phyloP scores from a whole-genome alignment of 2,113 vertebrate species.

The Megaptera novaeangliae region DNA sequence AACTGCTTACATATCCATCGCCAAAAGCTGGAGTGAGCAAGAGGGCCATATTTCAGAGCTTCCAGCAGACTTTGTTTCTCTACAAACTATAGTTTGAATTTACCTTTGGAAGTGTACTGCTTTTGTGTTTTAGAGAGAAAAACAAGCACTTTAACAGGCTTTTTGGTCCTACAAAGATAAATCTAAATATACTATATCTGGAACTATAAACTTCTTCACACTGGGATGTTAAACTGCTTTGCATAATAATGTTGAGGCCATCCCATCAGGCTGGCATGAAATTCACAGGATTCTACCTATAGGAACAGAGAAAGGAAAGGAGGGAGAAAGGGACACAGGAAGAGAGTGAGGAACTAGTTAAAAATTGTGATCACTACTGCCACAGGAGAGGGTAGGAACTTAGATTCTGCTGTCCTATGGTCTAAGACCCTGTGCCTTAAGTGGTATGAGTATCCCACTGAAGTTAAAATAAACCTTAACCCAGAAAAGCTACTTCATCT shows the following conservation, averaged over 20 bases:
- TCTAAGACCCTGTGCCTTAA: neutral
- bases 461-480: neutral
- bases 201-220: neutral
- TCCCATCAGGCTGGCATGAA: neutral
- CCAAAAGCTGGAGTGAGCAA: neutral
- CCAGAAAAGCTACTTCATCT: neutral
- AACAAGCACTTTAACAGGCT: neutral
- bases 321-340: neutral
- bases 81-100: neutral
- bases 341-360: neutral
- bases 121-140: neutral
- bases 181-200: neutral
- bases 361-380: neutral
- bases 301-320: neutral
- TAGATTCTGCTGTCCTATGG: neutral
- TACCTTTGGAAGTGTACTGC: neutral
- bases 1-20: neutral
- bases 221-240: neutral
- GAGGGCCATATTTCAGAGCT: neutral
- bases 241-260: neutral
- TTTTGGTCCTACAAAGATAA: conserved; percentile 6
- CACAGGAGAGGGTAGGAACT: neutral
- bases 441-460: neutral
- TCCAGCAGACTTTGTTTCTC: neutral
- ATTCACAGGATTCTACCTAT: neutral